phyloP scores from a whole-genome alignment of 2,113 vertebrate genomes.

The Ptilorrhoa leucosticta region DNA sequence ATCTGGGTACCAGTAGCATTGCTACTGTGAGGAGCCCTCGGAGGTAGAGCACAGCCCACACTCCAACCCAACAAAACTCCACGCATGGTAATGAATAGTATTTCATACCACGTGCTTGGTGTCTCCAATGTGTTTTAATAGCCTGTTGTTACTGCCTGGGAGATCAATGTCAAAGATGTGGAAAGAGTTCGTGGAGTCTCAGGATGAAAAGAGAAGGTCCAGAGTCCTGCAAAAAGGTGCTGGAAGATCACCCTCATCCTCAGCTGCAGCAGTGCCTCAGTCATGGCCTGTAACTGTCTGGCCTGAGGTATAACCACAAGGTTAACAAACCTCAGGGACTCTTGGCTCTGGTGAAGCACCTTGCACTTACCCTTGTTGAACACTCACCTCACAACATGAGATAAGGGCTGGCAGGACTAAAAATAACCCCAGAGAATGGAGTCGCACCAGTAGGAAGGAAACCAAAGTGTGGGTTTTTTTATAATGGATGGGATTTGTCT shows the following conservation, averaged over 20 bases:
- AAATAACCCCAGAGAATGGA: background rate
- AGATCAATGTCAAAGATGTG: background rate
- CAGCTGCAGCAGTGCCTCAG: background rate
- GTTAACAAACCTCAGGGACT: too few species aligned
- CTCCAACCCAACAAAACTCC: background rate
- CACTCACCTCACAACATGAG: background rate
- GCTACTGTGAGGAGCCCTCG: background rate
- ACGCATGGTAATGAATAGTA: background rate
- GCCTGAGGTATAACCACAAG: background rate
- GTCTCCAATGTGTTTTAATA: background rate
- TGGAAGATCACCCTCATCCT: background rate
- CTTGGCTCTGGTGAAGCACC: background rate
- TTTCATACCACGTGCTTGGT: background rate
- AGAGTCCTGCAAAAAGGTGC: background rate
- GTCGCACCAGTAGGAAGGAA: background rate
- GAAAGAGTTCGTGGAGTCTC: background rate
- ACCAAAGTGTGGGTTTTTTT: background rate
- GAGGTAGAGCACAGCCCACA: background rate
- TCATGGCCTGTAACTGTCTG: background rate
- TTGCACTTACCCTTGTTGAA: background rate
- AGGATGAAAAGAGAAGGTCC: background rate
- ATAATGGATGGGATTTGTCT: background rate
- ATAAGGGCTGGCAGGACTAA: background rate
- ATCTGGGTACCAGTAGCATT: background rate
- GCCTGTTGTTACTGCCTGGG: background rate